These are phyloP conservation scores for Ceuthmochares aereus DNA, from an alignment of 2,113 vertebrate species.

Conservation along the genomic window DNA sequence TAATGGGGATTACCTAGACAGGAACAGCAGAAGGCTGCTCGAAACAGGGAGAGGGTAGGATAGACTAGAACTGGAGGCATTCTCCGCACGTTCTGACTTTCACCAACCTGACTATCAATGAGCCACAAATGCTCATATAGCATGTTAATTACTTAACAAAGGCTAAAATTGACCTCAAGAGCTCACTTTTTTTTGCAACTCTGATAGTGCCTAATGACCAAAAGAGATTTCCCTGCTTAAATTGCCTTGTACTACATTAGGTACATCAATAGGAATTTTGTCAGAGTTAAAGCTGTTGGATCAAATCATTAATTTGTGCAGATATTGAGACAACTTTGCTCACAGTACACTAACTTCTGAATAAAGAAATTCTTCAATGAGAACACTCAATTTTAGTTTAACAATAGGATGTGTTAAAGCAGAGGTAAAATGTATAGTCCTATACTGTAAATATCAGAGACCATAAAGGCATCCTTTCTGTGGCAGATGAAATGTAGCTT, in stretches of 20 bases:
- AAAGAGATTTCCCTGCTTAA: not conserved
- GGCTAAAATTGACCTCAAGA: not conserved
- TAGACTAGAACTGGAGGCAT: not conserved
- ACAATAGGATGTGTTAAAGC: not conserved
- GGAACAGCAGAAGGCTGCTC: not conserved
- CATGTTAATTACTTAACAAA: not conserved
- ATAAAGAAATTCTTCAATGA: not conserved
- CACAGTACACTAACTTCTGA: not conserved
- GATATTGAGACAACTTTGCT: not conserved
- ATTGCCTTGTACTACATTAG: not conserved
- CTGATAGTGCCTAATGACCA: not conserved
- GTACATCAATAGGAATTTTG: not conserved
- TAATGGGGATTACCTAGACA: rapidly evolving
- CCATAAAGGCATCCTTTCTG: not conserved
- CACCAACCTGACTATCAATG: not conserved
- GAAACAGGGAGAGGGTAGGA: not conserved
- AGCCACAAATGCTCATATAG: not conserved
- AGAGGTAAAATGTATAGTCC: not conserved
- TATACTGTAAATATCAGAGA: not conserved
- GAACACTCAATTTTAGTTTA: not conserved
- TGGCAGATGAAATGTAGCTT: slow-evolving; percentile 6
- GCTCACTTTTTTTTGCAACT: not conserved
- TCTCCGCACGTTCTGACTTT: not conserved
- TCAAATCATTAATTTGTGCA: not conserved
- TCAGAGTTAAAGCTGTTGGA: not conserved